A percentile compares a stretch with the other conserved stretches of the same genome.
phyloP scores from a whole-genome alignment of 2,888 invertebrate species.

The Papilio demoleus region DNA sequence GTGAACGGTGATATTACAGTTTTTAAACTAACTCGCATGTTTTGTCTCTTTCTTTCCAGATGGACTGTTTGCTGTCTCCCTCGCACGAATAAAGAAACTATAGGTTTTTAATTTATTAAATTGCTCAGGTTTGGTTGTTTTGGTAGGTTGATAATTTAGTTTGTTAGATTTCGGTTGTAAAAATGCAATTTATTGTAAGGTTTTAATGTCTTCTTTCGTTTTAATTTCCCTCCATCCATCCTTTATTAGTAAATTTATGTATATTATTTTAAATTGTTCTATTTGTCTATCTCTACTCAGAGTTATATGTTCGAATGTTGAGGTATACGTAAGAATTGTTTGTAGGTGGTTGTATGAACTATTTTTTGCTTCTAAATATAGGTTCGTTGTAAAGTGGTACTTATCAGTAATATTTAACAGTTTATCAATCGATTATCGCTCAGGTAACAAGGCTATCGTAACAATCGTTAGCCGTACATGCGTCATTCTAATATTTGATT shows the following conservation, averaged over 20 bases:
- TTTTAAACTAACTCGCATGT: constrained; percentile 66
- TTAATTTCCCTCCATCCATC: no score
- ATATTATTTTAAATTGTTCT: background rate
- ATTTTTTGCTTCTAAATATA: background rate
- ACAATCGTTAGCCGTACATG: constrained; percentile 43
- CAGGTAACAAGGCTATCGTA: constrained; percentile 42
- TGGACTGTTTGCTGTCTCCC: constrained; percentile 61
- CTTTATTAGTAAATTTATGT: background rate
- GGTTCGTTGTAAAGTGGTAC: constrained; percentile 9
- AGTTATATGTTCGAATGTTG: background rate
- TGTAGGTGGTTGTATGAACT: background rate
- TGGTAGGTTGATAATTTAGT: background rate
- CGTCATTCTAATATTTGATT: constrained; percentile 57
- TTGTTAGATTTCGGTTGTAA: background rate
- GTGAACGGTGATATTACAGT: constrained; percentile 66
- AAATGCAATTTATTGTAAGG: background rate
- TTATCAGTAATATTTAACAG: constrained; percentile 38
- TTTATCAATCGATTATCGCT: constrained; percentile 45
- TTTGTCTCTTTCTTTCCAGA: constrained; percentile 81
- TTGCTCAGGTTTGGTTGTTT: background rate
- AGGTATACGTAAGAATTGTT: background rate
- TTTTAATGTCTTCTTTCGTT: background rate
- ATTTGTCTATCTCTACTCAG: background rate
- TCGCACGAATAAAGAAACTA: constrained; percentile 45
- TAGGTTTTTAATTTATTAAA: background rate